phyloP scores from a whole-genome alignment of 2,797 vertebrate species.

The Thaleichthys pacificus region DNA sequence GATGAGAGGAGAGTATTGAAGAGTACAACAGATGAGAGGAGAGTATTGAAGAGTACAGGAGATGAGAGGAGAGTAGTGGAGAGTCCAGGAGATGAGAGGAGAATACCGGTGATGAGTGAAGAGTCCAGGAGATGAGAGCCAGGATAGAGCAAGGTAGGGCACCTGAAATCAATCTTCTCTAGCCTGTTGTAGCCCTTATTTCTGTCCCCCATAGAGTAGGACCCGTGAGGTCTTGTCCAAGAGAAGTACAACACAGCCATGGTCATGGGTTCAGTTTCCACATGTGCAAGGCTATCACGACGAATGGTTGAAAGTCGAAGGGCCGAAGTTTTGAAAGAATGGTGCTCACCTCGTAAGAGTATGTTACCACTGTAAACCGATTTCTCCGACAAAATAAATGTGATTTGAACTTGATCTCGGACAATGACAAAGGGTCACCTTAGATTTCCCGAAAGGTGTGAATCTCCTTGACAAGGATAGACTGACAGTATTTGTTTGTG shows the following conservation, averaged over 20 bases:
- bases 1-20: neutral
- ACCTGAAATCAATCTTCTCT: slow-evolving; percentile 43
- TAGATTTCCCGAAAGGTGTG: neutral
- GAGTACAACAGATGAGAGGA: too few species aligned
- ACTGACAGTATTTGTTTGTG: neutral
- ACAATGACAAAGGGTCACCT: neutral
- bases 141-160: neutral
- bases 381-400: too few species aligned
- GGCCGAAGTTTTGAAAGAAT: too few species aligned
- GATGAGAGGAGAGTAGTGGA: neutral
- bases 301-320: too few species aligned
- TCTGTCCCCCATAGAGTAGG: neutral
- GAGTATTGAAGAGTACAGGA: neutral
- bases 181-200: neutral
- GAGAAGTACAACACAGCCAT: neutral
- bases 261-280: slow-evolving; percentile 13
- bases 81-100: neutral
- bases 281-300: too few species aligned
- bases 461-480: neutral
- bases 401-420: too few species aligned
- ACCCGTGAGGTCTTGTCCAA: neutral
- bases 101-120: too few species aligned
- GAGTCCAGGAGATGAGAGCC: neutral
- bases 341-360: too few species aligned
- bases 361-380: too few species aligned